Conservation (phyloP, 2,113 vertebrate species). For the Echinops telfairi region DNA sequence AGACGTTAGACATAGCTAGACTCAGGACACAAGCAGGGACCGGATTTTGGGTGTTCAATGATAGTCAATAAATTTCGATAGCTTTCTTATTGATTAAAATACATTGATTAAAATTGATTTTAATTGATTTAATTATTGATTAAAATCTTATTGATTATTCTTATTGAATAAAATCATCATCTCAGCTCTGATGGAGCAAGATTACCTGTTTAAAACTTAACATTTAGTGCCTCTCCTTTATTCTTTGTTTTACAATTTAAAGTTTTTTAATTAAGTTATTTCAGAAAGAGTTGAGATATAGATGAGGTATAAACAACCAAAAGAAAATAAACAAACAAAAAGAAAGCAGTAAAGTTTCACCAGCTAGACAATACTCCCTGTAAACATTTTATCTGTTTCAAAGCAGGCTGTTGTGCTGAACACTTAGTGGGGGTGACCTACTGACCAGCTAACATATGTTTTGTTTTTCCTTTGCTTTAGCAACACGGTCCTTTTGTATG, state of each 20-base stretch:
- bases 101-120: too few species aligned
- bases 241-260: not conserved
- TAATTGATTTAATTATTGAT: slow-evolving; percentile 16
- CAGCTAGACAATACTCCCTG: not conserved
- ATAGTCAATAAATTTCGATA: not conserved
- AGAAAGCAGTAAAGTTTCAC: not conserved
- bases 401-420: not conserved
- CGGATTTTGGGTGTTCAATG: too few species aligned
- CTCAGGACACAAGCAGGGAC: not conserved
- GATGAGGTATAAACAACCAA: not conserved
- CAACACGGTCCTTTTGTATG: not conserved
- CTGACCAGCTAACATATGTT: not conserved
- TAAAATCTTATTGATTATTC: slow-evolving; percentile 15
- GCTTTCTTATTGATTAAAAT: not conserved
- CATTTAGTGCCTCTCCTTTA: not conserved
- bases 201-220: not conserved
- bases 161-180: slow-evolving; percentile 2
- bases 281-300: not conserved
- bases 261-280: not conserved
- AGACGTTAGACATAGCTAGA: not conserved
- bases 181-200: not conserved
- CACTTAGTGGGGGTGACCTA: not conserved
- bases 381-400: not conserved
- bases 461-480: not conserved
- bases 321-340: not conserved